Percentiles rank a stretch among this genome's conserved stretches.
phyloP scores from a whole-genome alignment of 2,888 invertebrate species.

The Euphydryas editha region DNA sequence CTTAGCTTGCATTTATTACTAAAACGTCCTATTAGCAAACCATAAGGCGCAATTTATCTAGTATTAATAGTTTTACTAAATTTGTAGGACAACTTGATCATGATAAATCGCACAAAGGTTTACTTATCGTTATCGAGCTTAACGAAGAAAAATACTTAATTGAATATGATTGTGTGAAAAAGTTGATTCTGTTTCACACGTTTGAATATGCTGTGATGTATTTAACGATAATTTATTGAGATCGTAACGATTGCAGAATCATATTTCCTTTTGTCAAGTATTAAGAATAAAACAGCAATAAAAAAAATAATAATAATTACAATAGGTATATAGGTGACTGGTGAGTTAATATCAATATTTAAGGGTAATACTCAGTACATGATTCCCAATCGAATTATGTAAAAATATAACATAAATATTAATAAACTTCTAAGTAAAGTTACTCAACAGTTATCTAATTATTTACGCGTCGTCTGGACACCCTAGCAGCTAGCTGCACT shows the following conservation, averaged over 20 bases:
- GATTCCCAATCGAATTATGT: no score
- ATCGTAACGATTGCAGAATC: constrained; percentile 5
- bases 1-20: constrained; percentile 10
- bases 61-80: constrained; percentile 12
- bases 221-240: constrained; percentile 14
- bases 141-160: constrained; percentile 59
- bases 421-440: no score
- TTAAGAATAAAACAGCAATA: background rate
- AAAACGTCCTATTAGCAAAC: constrained; percentile 26
- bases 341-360: no score
- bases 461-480: no score
- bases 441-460: no score
- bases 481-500: no score
- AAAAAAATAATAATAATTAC: background rate
- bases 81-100: constrained; percentile 47
- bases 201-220: constrained; percentile 40
- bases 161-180: constrained; percentile 57
- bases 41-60: constrained; percentile 29
- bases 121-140: constrained; percentile 56
- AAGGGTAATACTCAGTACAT: no score
- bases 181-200: constrained; percentile 54
- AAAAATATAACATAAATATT: no score
- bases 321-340: no score
- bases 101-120: constrained; percentile 64
- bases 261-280: background rate